These are phyloP conservation scores for Melipona bicolor DNA, from an alignment of 2,888 invertebrate species.

Conservation along the genomic window DNA sequence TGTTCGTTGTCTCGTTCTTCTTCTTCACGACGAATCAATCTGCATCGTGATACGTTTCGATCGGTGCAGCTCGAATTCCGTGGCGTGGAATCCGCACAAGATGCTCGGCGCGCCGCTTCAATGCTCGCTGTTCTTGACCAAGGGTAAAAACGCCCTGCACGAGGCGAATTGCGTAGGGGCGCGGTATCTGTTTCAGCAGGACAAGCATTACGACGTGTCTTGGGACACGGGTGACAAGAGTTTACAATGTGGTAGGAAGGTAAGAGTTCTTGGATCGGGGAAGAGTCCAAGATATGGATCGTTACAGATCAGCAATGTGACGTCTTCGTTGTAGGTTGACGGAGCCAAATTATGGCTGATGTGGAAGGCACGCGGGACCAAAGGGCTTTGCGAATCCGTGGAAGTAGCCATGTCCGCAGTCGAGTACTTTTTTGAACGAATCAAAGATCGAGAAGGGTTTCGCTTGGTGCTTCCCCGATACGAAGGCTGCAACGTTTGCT, in stretches of 20 bases:
- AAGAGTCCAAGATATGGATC: background rate
- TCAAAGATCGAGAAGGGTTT: conserved; percentile 86
- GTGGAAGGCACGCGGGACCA: conserved; percentile 93
- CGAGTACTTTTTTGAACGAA: conserved; percentile 85
- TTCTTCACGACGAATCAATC: too few species aligned
- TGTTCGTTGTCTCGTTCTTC: too few species aligned
- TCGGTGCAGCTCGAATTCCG: conserved; percentile 87
- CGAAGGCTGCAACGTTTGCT: conserved; percentile 94
- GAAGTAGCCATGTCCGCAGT: conserved; percentile 88
- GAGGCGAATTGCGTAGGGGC: conserved; percentile 90
- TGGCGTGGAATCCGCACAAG: conserved; percentile 95
- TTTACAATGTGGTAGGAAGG: conserved; percentile 96
- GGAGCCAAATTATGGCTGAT: conserved; percentile 96
- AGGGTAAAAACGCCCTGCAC: conserved; percentile 87
- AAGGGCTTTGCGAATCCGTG: conserved; percentile 86
- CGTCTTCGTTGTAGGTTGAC: conserved; percentile 87
- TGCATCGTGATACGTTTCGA: background rate
- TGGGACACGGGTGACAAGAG: conserved; percentile 95
- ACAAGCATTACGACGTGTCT: conserved; percentile 92
- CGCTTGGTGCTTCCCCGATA: conserved; percentile 87
- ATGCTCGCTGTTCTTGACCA: conserved; percentile 89
- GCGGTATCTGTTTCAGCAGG: conserved; percentile 92
- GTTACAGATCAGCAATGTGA: too few species aligned
- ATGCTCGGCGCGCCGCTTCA: conserved; percentile 92
- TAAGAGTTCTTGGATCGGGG: conserved; percentile 61